Conservation (phyloP, 2,797 vertebrate species). For the Leptoclinus maculatus region DNA sequence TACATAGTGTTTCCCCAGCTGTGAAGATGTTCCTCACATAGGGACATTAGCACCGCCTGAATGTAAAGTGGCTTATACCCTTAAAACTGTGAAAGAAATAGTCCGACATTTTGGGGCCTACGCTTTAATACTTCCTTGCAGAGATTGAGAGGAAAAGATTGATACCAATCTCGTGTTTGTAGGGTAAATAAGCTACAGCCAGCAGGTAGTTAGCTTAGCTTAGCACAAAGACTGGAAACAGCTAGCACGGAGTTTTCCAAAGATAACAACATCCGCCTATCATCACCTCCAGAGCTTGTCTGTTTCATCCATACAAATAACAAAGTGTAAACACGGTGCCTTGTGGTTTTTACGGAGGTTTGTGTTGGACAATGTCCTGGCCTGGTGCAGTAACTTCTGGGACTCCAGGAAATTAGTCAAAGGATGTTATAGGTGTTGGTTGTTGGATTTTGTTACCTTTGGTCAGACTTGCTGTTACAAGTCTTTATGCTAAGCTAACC, state of each 20-base stretch:
- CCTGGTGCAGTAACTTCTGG: not conserved
- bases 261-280: not conserved
- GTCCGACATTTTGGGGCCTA: not conserved
- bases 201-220: not conserved
- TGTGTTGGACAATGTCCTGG: not conserved
- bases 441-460: not conserved
- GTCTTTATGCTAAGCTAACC: not conserved
- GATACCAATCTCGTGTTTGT: not conserved
- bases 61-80: constrained; percentile 6
- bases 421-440: not conserved
- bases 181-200: not conserved
- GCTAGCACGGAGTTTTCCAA: not conserved
- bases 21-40: constrained; percentile 9
- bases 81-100: not conserved
- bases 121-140: not conserved
- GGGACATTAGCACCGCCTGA: constrained; percentile 1
- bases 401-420: not conserved
- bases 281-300: not conserved
- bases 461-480: not conserved
- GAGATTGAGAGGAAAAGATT: not conserved
- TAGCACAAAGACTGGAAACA: not conserved
- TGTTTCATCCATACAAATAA: not conserved
- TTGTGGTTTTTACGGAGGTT: not conserved
- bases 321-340: not conserved
- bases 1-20: constrained; percentile 8